Conservation (phyloP, 2,888 invertebrate species). For the Sceliomorpha sp. region DNA sequence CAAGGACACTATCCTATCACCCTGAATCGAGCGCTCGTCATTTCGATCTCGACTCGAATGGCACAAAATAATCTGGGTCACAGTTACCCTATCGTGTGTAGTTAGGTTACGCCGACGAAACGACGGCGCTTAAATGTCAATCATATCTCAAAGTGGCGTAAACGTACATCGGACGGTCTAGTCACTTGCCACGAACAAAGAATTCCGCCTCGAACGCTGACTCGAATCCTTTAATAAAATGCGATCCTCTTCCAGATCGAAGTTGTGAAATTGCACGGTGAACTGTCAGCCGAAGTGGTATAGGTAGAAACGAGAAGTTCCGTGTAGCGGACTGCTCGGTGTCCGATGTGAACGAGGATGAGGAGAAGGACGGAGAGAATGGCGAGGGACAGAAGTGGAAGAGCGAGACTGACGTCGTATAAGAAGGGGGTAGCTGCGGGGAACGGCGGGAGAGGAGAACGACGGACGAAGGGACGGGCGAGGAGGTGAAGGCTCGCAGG, state of each 20-base stretch:
- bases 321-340: conserved; percentile 60
- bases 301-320: conserved; percentile 63
- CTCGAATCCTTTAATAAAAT: conserved; percentile 38
- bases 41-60: too few relatives aligned
- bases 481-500: conserved; percentile 48
- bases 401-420: conserved; percentile 10
- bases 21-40: too few relatives aligned
- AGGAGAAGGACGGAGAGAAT: conserved; percentile 40
- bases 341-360: conserved; percentile 42
- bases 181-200: too few relatives aligned
- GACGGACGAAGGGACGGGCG: conserved; percentile 33
- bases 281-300: conserved; percentile 59
- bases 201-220: too few relatives aligned
- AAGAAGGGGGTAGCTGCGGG: conserved; percentile 27
- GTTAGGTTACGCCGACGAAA: too few relatives aligned
- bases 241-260: conserved; percentile 50
- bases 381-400: conserved; percentile 27
- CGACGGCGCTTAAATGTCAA: too few relatives aligned
- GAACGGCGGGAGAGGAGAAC: conserved; percentile 9
- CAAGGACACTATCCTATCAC: too few relatives aligned
- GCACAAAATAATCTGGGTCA: too few relatives aligned
- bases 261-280: conserved; percentile 55
- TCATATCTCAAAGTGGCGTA: too few relatives aligned
- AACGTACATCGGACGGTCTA: too few relatives aligned
- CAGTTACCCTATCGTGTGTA: too few relatives aligned